Conservation (phyloP, 2,888 invertebrate genomes). For the Onthophagus sagittarius region DNA sequence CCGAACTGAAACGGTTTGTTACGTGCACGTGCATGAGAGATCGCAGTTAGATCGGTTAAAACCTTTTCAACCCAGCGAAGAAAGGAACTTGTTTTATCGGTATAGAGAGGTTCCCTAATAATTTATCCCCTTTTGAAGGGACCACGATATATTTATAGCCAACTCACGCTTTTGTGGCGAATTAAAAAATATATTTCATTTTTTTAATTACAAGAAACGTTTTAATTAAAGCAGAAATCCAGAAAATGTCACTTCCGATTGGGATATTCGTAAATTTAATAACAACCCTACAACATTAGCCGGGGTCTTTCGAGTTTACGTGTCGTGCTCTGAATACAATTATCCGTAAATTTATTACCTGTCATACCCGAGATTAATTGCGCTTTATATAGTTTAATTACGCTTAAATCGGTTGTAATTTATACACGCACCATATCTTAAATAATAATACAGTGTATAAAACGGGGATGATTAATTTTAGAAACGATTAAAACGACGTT, state of each 20-base stretch:
- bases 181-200: no score
- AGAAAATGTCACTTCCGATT: neutral
- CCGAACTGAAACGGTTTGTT: neutral
- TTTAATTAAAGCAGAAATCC: no score
- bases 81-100: neutral
- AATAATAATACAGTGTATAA: neutral
- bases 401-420: neutral
- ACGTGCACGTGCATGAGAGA: neutral
- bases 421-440: neutral
- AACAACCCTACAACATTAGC: neutral
- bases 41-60: neutral
- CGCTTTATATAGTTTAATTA: neutral
- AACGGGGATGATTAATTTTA: neutral
- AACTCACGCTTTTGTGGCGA: no score
- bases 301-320: neutral
- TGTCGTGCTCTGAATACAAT: neutral
- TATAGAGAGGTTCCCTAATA: neutral
- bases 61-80: neutral
- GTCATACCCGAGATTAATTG: neutral
- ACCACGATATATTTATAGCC: neutral
- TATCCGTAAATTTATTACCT: neutral
- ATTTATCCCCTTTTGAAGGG: neutral
- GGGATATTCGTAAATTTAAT: neutral
- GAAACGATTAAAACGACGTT: neutral
- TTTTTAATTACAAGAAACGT: no score